Conservation (phyloP, 2,888 invertebrate species). For the Melitaea athalia region DNA sequence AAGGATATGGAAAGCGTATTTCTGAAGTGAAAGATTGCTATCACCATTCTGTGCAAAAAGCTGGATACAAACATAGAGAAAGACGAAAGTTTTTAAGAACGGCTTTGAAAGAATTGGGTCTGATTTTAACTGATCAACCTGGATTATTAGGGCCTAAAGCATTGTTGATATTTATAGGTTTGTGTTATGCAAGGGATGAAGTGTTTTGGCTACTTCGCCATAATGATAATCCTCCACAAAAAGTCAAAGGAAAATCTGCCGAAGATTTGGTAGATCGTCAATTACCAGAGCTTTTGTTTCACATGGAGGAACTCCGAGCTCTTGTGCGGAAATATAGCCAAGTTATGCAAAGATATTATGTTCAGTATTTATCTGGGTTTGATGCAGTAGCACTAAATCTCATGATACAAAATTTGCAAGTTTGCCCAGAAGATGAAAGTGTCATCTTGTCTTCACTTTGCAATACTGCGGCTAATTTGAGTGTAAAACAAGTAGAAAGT, state of each 20-base stretch:
- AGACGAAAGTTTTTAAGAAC: slow-evolving; percentile 97
- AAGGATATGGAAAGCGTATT: slow-evolving; percentile 95
- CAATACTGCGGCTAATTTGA: slow-evolving; percentile 91
- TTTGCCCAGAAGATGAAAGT: slow-evolving; percentile 97
- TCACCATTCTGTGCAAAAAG: slow-evolving; percentile 93
- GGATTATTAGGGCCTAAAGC: slow-evolving; percentile 98
- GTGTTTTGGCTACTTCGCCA: slow-evolving; percentile 98
- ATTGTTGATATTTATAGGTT: slow-evolving; percentile 96
- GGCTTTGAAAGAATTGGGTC: slow-evolving; percentile 95
- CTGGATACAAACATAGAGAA: slow-evolving; percentile 96
- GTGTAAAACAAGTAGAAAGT: slow-evolving; percentile 97
- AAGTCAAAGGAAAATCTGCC: slow-evolving; percentile 92
- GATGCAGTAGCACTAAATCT: slow-evolving; percentile 96
- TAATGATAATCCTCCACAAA: slow-evolving; percentile 96
- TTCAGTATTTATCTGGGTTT: slow-evolving; percentile 97
- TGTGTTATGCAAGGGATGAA: slow-evolving; percentile 98
- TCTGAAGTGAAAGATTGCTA: slow-evolving; percentile 98
- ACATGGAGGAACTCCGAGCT: slow-evolving; percentile 98
- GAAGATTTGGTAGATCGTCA: slow-evolving; percentile 98
- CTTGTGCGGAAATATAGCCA: slow-evolving; percentile 97
- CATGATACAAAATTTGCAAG: slow-evolving; percentile 90
- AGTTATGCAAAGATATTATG: slow-evolving; percentile 98
- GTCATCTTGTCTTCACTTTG: slow-evolving; percentile 96
- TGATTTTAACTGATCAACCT: slow-evolving; percentile 98
- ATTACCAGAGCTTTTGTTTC: slow-evolving; percentile 97